These are phyloP conservation scores for Cataglyphis livida DNA, from an alignment of 2,888 invertebrate species.

Conservation along the genomic window DNA sequence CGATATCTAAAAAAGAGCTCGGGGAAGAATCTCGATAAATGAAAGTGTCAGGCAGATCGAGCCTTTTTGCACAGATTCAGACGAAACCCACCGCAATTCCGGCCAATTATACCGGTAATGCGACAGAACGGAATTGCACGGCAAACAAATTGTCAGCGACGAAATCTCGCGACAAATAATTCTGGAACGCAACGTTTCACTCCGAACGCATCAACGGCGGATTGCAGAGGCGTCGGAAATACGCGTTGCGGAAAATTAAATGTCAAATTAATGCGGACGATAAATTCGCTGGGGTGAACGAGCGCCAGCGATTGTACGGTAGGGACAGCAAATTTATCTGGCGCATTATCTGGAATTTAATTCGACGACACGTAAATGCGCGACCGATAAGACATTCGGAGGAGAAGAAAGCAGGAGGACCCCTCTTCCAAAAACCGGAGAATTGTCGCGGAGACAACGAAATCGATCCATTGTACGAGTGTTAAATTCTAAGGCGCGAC, in stretches of 20 bases:
- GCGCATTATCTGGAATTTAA: slow-evolving; percentile 68
- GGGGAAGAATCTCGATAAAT: slow-evolving; percentile 29
- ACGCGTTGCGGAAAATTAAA: slow-evolving; percentile 71
- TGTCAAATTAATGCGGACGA: slow-evolving; percentile 73
- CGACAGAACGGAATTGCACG: slow-evolving; percentile 65
- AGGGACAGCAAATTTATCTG: slow-evolving; percentile 65
- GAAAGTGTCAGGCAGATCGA: slow-evolving; percentile 24
- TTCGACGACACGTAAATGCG: slow-evolving; percentile 65
- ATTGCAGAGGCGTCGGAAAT: slow-evolving; percentile 43
- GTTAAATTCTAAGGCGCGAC: slow-evolving; percentile 21
- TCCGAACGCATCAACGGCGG: slow-evolving; percentile 37
- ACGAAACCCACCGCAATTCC: slow-evolving; percentile 31
- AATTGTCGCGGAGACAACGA: slow-evolving; percentile 66
- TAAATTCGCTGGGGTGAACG: slow-evolving; percentile 66
- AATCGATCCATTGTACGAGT: slow-evolving; percentile 63
- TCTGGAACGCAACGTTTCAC: slow-evolving; percentile 61
- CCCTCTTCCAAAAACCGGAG: slow-evolving; percentile 37
- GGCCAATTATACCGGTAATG: slow-evolving; percentile 59
- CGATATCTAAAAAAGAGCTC: slow-evolving; percentile 35
- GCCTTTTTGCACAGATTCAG: background rate
- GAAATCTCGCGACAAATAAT: slow-evolving; percentile 71
- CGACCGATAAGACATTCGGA: slow-evolving; percentile 57
- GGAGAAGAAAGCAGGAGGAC: slow-evolving; percentile 16
- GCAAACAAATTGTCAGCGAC: slow-evolving; percentile 68
- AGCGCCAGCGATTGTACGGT: slow-evolving; percentile 43